Evolutionary conservation across 2,797 vertebrate species (phyloP).

Genomic region (Acanthiza pusilla): DNA sequence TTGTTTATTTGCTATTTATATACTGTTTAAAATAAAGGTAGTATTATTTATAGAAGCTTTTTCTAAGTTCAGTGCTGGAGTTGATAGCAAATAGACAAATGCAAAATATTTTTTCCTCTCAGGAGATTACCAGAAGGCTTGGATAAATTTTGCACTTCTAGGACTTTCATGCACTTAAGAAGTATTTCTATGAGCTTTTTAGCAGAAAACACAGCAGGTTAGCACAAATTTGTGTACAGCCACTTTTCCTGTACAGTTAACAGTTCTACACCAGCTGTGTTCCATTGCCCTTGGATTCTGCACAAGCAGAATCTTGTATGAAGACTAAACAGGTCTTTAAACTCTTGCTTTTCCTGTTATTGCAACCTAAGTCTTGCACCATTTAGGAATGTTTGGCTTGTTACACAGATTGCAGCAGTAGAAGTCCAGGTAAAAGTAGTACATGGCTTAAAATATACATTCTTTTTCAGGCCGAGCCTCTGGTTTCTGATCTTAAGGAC

Average conservation of each 20-base stretch:
- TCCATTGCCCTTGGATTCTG: background rate
- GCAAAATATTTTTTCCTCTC: background rate
- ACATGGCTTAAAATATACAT: background rate
- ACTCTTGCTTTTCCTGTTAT: background rate
- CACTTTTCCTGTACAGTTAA: background rate
- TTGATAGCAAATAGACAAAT: background rate
- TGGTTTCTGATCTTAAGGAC: constrained; percentile 94
- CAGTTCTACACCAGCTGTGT: background rate
- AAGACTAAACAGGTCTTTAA: background rate
- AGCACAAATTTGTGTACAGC: background rate
- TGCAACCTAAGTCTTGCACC: background rate
- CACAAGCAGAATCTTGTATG: background rate
- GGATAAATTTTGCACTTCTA: background rate
- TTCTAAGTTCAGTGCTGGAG: background rate
- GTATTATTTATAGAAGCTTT: background rate
- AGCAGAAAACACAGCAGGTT: background rate
- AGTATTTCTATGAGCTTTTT: background rate
- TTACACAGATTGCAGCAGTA: background rate
- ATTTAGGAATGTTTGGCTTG: background rate
- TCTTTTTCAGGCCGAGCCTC: constrained; percentile 85
- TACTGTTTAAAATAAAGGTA: background rate
- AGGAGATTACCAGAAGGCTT: background rate
- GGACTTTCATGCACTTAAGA: background rate
- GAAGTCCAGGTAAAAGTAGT: background rate
- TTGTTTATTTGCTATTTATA: background rate